phyloP scores from a whole-genome alignment of 2,797 vertebrate genomes.

The Phrynocephalus guinanensis region DNA sequence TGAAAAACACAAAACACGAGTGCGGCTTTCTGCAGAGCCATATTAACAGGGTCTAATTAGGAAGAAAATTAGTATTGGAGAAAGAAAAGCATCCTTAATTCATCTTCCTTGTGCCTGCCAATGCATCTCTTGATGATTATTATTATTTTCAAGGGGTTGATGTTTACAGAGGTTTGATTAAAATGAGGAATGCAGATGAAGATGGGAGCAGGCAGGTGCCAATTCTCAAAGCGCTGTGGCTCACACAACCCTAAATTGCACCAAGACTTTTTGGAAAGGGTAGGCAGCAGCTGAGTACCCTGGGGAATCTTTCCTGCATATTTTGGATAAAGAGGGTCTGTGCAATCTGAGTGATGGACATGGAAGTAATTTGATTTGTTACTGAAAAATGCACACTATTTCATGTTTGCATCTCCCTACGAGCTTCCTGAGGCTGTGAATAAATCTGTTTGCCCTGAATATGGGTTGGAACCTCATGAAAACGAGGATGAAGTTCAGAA shows the following conservation, averaged over 20 bases:
- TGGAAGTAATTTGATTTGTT: neutral
- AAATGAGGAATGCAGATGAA: constrained; percentile 47
- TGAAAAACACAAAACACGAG: constrained; percentile 48
- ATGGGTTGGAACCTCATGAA: neutral
- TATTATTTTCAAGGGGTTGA: constrained; percentile 45
- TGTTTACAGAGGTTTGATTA: constrained; percentile 58
- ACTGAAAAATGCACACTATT: neutral
- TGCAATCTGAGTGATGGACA: neutral
- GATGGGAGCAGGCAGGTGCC: neutral
- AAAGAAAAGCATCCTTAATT: constrained; percentile 57
- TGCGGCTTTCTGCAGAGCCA: constrained; percentile 13
- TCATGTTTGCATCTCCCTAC: neutral
- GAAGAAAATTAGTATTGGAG: constrained; percentile 64
- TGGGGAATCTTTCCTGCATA: neutral
- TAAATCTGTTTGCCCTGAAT: neutral
- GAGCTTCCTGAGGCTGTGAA: neutral
- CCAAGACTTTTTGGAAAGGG: neutral
- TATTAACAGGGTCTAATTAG: constrained; percentile 71
- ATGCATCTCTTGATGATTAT: constrained; percentile 27
- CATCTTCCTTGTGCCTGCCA: constrained; percentile 47
- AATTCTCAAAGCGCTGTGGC: neutral
- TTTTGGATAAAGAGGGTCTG: neutral
- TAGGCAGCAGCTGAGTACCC: neutral
- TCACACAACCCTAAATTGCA: neutral
- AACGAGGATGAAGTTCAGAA: neutral